Conservation (phyloP, 2,888 invertebrate species). For the Sphecodes monilicornis region DNA sequence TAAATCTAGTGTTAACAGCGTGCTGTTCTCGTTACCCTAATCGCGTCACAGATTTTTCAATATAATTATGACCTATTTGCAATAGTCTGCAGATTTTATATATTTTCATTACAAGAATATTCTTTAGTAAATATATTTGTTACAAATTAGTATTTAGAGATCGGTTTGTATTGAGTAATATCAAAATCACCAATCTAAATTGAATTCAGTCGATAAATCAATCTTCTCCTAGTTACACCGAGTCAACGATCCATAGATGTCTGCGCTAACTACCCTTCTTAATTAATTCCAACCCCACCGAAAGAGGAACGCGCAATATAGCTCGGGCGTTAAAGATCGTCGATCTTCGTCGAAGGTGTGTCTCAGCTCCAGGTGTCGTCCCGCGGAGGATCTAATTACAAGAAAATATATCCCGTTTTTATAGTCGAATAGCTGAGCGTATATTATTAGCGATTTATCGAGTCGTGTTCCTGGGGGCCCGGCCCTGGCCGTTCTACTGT, state of each 20-base stretch:
- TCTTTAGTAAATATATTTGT: background rate
- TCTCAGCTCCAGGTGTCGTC: background rate
- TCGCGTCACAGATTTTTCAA: background rate
- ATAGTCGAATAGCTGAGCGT: slow-evolving; percentile 9
- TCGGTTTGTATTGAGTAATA: too few species aligned
- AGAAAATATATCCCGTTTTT: background rate
- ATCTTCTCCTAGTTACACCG: too few species aligned
- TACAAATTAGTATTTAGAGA: background rate
- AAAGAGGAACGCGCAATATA: too few species aligned
- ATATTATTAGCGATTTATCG: slow-evolving; percentile 8
- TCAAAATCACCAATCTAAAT: too few species aligned
- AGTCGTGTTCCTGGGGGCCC: background rate
- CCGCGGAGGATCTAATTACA: slow-evolving; percentile 2
- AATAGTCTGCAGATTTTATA: background rate
- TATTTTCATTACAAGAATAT: background rate
- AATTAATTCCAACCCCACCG: too few species aligned
- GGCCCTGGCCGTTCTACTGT: slow-evolving; percentile 6
- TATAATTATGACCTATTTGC: background rate
- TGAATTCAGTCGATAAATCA: too few species aligned
- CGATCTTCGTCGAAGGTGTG: background rate
- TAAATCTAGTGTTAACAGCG: too few species aligned
- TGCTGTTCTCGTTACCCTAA: background rate
- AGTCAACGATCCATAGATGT: too few species aligned
- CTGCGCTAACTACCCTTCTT: too few species aligned
- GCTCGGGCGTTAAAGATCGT: background rate